These are phyloP conservation scores for Drosophila pachea DNA, from an alignment of 1,140 invertebrate genomes.

Conservation along the genomic window DNA sequence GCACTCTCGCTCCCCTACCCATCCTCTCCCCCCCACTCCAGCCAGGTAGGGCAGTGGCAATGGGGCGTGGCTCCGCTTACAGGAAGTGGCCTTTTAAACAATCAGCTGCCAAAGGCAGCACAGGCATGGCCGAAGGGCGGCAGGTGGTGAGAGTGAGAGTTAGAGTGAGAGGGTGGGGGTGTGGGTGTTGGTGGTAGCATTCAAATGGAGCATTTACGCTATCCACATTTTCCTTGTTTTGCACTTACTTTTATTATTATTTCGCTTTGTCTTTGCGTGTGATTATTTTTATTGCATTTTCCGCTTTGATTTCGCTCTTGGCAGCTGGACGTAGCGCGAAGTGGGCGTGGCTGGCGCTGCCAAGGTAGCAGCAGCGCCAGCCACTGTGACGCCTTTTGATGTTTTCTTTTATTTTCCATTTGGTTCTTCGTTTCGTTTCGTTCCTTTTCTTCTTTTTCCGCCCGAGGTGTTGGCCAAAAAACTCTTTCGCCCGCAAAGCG, in stretches of 20 bases:
- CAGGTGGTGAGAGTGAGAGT: too few species aligned
- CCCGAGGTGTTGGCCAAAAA: slow-evolving; percentile 1
- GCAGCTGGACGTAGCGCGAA: slow-evolving; percentile 15
- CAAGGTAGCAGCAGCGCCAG: slow-evolving; percentile 22
- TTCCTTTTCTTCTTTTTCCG: too few species aligned
- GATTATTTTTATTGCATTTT: slow-evolving; percentile 48
- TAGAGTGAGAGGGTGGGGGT: too few species aligned
- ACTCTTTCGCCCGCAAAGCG: slow-evolving; percentile 1
- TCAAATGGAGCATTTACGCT: slow-evolving; percentile 24
- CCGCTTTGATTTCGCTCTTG: slow-evolving; percentile 37
- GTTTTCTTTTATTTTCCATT: not conserved
- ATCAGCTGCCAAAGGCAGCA: slow-evolving; percentile 17
- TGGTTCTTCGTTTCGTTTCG: too few species aligned
- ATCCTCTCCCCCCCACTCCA: too few species aligned
- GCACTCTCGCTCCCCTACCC: too few species aligned
- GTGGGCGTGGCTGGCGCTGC: slow-evolving; percentile 18
- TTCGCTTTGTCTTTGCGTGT: slow-evolving; percentile 2
- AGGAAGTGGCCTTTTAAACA: slow-evolving; percentile 40
- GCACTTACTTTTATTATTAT: slow-evolving; percentile 18
- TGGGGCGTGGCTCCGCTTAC: not conserved
- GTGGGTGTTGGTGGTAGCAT: not conserved
- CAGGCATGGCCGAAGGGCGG: not conserved
- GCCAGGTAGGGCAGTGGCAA: not conserved
- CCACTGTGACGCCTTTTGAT: slow-evolving; percentile 41
- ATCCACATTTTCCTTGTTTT: slow-evolving; percentile 7